phyloP scores from a whole-genome alignment of 2,888 invertebrate species.

The Dendrolimus houi region DNA sequence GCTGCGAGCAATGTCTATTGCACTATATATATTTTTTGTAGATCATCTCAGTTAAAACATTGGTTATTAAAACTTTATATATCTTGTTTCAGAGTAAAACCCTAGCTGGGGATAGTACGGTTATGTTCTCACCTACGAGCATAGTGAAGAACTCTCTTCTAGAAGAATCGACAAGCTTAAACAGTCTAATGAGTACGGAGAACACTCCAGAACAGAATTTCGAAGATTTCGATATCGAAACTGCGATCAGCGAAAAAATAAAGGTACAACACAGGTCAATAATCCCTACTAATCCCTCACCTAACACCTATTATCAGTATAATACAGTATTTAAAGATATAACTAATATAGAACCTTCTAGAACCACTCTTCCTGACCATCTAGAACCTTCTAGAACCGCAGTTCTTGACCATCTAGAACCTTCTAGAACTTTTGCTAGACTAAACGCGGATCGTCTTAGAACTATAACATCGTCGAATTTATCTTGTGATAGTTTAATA shows the following conservation, averaged over 20 bases:
- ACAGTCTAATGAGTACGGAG: conserved; percentile 61
- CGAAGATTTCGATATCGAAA: conserved; percentile 55
- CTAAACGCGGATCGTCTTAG: conserved; percentile 61
- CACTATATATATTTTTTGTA: not conserved
- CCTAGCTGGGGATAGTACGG: conserved; percentile 84
- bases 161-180: conserved; percentile 78
- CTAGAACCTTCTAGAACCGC: not conserved
- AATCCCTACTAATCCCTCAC: conserved; percentile 60
- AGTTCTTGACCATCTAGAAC: conserved; percentile 20
- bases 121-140: conserved; percentile 90
- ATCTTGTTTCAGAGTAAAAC: conserved; percentile 87
- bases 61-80: not conserved
- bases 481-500: conserved; percentile 52
- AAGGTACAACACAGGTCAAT: conserved; percentile 75
- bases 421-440: conserved; percentile 54
- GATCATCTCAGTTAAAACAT: not conserved
- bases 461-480: conserved; percentile 46
- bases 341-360: conserved; percentile 55
- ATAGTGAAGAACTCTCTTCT: conserved; percentile 89
- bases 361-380: conserved; percentile 16
- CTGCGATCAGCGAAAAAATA: conserved; percentile 54
- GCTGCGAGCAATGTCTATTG: no score
- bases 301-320: conserved; percentile 24
- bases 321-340: conserved; percentile 38
- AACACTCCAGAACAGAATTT: conserved; percentile 57